Conservation (phyloP, 2,888 invertebrate genomes). For the Megastigmus dorsalis region DNA sequence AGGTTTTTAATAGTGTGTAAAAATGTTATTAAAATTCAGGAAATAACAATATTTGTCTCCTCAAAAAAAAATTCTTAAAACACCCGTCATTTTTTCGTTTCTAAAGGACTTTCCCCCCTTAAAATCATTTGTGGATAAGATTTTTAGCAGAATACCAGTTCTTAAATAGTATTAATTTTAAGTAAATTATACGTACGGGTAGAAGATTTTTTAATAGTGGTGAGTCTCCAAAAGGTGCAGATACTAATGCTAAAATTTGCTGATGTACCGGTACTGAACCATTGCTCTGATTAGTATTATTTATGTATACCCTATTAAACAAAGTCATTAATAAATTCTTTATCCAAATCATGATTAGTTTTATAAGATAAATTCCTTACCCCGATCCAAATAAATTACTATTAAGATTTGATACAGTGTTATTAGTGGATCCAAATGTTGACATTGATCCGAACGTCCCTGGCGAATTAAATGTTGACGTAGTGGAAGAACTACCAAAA, state of each 20-base stretch:
- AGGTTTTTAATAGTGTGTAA: no score
- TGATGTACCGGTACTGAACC: constrained; percentile 79
- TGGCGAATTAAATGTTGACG: constrained; percentile 74
- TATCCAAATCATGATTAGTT: neutral
- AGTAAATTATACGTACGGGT: constrained; percentile 71
- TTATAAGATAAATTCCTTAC: neutral
- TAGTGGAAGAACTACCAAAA: constrained; percentile 76
- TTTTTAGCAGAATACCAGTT: no score
- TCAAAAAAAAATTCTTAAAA: no score
- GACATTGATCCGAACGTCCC: constrained; percentile 73
- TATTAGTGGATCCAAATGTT: constrained; percentile 68
- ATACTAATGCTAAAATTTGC: constrained; percentile 84
- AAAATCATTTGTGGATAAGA: no score
- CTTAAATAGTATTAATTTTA: no score
- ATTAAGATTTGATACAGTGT: constrained; percentile 62
- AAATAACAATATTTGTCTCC: no score
- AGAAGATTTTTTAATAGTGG: constrained; percentile 86
- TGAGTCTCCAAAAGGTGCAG: constrained; percentile 91
- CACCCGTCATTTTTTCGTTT: no score
- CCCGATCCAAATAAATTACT: constrained; percentile 66
- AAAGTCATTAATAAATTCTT: neutral
- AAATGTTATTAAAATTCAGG: no score
- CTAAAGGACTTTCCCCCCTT: no score
- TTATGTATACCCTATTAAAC: constrained; percentile 61
- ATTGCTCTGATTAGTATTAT: constrained; percentile 68